Conservation (phyloP, 2,797 vertebrate species). For the Parauchenoglanis ngamensis region DNA sequence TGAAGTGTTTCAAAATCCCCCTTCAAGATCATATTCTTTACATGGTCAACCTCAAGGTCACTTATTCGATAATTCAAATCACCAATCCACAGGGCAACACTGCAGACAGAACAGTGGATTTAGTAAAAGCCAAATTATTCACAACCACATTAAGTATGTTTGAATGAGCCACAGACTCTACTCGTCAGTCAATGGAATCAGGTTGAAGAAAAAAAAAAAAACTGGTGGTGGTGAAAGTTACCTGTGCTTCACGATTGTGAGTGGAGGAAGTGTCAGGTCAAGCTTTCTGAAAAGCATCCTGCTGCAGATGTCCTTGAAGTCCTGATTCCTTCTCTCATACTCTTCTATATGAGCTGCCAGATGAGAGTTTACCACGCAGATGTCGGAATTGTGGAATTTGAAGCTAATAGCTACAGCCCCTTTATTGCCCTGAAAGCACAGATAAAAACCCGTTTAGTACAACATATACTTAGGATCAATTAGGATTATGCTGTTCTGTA, state of each 20-base stretch:
- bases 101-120: conserved; percentile 55
- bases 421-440: conserved; percentile 87
- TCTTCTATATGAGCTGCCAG: conserved; percentile 92
- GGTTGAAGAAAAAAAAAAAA: background rate
- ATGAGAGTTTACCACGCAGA: conserved; percentile 95
- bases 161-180: background rate
- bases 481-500: background rate
- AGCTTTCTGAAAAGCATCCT: conserved; percentile 85
- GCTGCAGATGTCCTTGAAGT: conserved; percentile 92
- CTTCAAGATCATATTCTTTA: conserved; percentile 87
- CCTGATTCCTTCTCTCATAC: conserved; percentile 92
- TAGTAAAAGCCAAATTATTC: background rate
- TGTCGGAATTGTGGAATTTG: conserved; percentile 88
- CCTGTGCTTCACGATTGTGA: conserved; percentile 90
- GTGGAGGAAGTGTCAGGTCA: conserved; percentile 76
- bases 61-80: conserved; percentile 97
- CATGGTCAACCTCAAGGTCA: conserved; percentile 83
- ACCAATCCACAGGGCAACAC: conserved; percentile 92
- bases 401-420: conserved; percentile 93
- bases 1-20: conserved; percentile 85
- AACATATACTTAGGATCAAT: background rate
- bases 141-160: background rate
- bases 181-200: background rate
- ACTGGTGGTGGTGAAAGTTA: conserved; percentile 59
- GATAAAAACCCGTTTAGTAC: background rate